These are phyloP conservation scores for Bos indicus DNA, from an alignment of 2,113 vertebrate genomes.

Conservation along the genomic window DNA sequence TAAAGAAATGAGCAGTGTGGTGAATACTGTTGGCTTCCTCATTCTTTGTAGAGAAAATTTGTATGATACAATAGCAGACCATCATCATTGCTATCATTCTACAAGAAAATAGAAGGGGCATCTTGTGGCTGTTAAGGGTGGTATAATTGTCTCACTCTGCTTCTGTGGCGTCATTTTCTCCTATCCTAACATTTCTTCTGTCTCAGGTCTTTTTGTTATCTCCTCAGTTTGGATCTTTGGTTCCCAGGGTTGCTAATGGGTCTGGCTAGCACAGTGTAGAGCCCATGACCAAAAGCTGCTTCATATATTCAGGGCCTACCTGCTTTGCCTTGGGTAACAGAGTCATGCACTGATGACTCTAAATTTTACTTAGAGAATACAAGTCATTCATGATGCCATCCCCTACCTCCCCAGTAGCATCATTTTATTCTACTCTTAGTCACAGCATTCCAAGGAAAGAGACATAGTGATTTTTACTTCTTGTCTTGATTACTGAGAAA, in stretches of 20 bases:
- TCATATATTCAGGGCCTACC: background rate
- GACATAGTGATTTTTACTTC: background rate
- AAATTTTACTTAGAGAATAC: constrained; percentile 22
- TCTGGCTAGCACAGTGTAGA: background rate
- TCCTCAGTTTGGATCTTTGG: background rate
- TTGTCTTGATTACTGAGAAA: background rate
- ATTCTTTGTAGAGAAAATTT: constrained; percentile 30
- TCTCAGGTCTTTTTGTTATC: background rate
- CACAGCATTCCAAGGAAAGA: constrained; percentile 1
- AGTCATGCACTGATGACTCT: background rate
- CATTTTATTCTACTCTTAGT: background rate
- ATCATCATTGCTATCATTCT: background rate
- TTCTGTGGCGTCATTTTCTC: background rate
- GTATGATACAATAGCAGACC: background rate
- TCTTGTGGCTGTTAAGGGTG: background rate
- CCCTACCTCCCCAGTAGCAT: background rate
- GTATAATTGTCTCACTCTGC: background rate
- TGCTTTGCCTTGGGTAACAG: background rate
- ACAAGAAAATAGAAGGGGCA: background rate
- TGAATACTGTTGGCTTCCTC: background rate
- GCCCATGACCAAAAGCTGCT: background rate
- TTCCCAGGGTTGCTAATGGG: background rate
- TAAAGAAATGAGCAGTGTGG: background rate
- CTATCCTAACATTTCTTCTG: background rate
- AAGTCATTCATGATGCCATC: background rate